Evolutionary conservation across 2,888 invertebrate genomes (phyloP).

Genomic region (Tenthredo notha): DNA sequence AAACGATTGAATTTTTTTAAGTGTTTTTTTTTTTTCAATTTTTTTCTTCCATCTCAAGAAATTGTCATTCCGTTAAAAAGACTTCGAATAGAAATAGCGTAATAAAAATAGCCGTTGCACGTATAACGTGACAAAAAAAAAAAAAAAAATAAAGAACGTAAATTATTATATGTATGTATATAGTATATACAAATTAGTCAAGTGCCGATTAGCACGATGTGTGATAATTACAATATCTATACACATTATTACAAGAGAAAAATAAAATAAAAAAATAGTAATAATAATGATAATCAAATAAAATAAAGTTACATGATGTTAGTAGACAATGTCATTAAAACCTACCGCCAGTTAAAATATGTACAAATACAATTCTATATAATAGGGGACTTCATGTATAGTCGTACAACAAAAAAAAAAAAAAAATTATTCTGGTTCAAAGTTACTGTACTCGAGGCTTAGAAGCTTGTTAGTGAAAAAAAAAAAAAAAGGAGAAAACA

Average conservation of each 20-base stretch:
- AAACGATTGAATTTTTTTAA: conserved; percentile 61
- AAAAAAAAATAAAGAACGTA: background rate
- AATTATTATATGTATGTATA: conserved; percentile 35
- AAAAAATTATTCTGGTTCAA: background rate
- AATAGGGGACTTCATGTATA: background rate
- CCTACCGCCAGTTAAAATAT: background rate
- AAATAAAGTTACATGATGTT: conserved; percentile 2
- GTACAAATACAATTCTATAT: conserved; percentile 6
- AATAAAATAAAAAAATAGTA: conserved; percentile 26
- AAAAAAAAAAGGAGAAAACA: background rate
- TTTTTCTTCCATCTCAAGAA: background rate
- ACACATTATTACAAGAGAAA: conserved; percentile 22
- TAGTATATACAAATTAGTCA: background rate
- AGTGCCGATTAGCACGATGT: background rate
- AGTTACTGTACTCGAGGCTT: background rate
- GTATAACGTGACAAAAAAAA: background rate
- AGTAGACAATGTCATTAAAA: conserved; percentile 2
- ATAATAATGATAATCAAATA: background rate
- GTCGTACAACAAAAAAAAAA: background rate
- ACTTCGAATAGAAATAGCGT: background rate
- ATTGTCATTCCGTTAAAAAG: conserved; percentile 65
- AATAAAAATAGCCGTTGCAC: conserved; percentile 40
- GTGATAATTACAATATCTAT: background rate
- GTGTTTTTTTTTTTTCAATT: background rate
- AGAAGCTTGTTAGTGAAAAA: background rate